Percentiles rank a stretch among this genome's conserved stretches.
phyloP scores from a whole-genome alignment of 1,140 invertebrate species.

The Nebria ingens region DNA sequence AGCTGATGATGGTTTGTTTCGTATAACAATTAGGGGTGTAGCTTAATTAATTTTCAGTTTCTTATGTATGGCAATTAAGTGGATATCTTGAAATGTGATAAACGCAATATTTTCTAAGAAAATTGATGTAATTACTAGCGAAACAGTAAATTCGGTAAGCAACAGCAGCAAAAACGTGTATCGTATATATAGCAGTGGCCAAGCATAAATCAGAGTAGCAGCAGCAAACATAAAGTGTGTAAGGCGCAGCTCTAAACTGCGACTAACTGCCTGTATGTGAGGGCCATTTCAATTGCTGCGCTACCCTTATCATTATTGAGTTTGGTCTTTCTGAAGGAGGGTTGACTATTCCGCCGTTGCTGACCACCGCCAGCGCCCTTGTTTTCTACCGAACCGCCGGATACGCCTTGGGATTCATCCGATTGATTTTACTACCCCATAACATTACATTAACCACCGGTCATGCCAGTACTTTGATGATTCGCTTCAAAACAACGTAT shows the following conservation, averaged over 20 bases:
- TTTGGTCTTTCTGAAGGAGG: background rate
- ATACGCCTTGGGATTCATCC: background rate
- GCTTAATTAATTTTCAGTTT: no score
- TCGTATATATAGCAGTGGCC: background rate
- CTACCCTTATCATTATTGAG: conserved; percentile 9
- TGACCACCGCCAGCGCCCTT: background rate
- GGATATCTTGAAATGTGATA: no score
- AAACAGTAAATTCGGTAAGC: background rate
- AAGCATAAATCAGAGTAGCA: background rate
- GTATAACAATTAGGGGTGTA: no score
- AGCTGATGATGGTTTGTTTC: no score
- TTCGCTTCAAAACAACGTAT: conserved; percentile 3
- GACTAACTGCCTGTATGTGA: conserved; percentile 9
- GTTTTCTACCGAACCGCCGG: background rate
- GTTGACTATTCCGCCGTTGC: background rate
- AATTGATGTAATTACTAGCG: conserved; percentile 1
- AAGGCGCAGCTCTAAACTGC: conserved; percentile 2
- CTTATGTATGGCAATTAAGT: no score
- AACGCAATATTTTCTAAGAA: background rate
- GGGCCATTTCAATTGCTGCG: conserved; percentile 8
- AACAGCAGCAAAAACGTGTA: background rate
- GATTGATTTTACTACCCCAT: conserved; percentile 7
- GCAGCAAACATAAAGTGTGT: background rate
- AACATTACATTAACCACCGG: conserved; percentile 1
- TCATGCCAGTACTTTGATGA: conserved; percentile 1